phyloP scores from a whole-genome alignment of 2,888 invertebrate genomes.

The Rhyacophila evoluta region DNA sequence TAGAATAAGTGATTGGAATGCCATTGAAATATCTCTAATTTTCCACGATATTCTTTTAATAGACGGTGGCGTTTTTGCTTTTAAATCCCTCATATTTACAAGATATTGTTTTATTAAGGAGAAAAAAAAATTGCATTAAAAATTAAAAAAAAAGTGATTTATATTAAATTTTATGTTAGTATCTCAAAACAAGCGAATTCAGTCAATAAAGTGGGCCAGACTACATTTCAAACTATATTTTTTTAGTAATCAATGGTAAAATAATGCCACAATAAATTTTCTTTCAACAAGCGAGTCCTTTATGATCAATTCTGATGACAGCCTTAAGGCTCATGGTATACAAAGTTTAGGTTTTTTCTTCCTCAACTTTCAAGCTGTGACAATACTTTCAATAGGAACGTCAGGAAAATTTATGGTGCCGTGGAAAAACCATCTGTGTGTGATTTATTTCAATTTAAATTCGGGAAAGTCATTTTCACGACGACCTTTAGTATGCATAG shows the following conservation, averaged over 20 bases:
- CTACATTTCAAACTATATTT: too few species aligned
- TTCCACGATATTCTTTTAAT: too few species aligned
- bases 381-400: conserved; percentile 1
- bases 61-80: too few species aligned
- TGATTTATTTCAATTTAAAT: conserved; percentile 24
- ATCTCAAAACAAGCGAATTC: too few species aligned
- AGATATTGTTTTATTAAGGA: too few species aligned
- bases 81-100: too few species aligned
- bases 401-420: not conserved
- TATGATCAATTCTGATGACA: not conserved
- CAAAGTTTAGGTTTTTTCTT: not conserved
- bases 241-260: not conserved
- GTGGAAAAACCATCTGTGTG: not conserved
- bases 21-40: too few species aligned
- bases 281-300: not conserved
- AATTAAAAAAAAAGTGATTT: too few species aligned
- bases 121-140: too few species aligned
- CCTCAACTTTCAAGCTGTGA: not conserved
- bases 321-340: not conserved
- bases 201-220: too few species aligned
- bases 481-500: not conserved
- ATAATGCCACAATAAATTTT: not conserved
- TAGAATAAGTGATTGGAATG: too few species aligned
- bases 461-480: not conserved
- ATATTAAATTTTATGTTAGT: too few species aligned